Base-by-base conservation (phyloP, 2,888 invertebrate species). In the Limnephilus rhombicus region DNA sequence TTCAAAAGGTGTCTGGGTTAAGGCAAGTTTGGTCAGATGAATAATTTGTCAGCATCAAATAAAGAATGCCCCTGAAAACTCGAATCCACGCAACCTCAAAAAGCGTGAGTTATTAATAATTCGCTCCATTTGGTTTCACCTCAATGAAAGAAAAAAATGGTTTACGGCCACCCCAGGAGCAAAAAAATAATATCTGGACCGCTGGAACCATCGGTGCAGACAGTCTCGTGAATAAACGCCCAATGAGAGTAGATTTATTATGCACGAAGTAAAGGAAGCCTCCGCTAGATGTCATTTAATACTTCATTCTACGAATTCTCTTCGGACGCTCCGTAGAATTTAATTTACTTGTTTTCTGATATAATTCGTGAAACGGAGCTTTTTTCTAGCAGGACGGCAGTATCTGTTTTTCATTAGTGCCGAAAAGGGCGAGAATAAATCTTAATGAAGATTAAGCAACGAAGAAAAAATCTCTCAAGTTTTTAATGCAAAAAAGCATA, bases 341-440 rank as follows among this genome's bases (percentile, higher is more conserved):
- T 85, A 85, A 85, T 34, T 85, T 24, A 41, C 41, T 85, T 85
- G 41, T 85, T 85, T 85, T 85, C 85, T 82, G 34, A 82, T 82
- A 82, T 82, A 82, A 82, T 34, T 82, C 82, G 82, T 13, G 82
- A 82, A 82, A 34, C 82, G 82, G 29, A 34, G 31, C 82, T 31
- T 68, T 68, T 68, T 82, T 31, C 81, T 34, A 82, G 34, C 85
- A n/a, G 41, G 24, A 24, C 24, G 45, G 18, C n/a, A 82, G 37
- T 85, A 85, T 85, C 85, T 85, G 85, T 85, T 85, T 85, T 85
- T 85, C 85, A 85, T 85, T 85, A 85, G n/a, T 18, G 85, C 85
- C 2, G 45, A 85, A 41, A 85, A 85, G 85, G 85, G 85, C 85
- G n/a, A 29, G 85, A n/a, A 85, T 85, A 41, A 85, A 85, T 85